Conservation (phyloP, 2,113 vertebrate species). For the Rhineura floridana region DNA sequence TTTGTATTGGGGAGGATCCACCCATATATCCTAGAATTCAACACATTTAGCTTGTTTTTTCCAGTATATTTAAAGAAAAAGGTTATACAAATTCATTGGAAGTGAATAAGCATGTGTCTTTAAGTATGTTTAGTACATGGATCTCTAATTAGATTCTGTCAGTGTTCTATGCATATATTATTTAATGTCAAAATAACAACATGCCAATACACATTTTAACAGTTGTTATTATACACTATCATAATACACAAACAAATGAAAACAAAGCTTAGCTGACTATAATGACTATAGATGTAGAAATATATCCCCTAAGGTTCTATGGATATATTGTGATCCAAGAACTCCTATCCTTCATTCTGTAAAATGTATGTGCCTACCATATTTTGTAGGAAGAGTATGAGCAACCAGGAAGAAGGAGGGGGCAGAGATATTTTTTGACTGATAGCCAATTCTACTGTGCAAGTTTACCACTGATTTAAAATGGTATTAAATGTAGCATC, state of each 20-base stretch:
- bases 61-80: conserved; percentile 40
- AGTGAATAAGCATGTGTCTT: not conserved
- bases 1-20: conserved; percentile 27
- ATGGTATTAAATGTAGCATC: not conserved
- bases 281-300: not conserved
- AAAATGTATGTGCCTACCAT: not conserved
- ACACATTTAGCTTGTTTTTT: not conserved
- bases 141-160: not conserved
- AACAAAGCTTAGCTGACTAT: not conserved
- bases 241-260: no score
- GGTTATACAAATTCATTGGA: not conserved
- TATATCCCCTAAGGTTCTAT: not conserved
- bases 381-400: not conserved
- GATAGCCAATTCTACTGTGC: not conserved
- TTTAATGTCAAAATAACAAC: not conserved
- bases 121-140: conserved; percentile 4
- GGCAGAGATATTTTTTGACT: not conserved
- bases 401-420: not conserved
- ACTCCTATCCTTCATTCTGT: not conserved
- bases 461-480: not conserved
- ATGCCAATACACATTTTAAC: not conserved
- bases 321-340: not conserved
- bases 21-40: conserved; percentile 15
- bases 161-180: not conserved
- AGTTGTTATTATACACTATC: no score